Evolutionary conservation across 2,797 vertebrate genomes (phyloP).

Genomic region (Protosalanx chinensis): DNA sequence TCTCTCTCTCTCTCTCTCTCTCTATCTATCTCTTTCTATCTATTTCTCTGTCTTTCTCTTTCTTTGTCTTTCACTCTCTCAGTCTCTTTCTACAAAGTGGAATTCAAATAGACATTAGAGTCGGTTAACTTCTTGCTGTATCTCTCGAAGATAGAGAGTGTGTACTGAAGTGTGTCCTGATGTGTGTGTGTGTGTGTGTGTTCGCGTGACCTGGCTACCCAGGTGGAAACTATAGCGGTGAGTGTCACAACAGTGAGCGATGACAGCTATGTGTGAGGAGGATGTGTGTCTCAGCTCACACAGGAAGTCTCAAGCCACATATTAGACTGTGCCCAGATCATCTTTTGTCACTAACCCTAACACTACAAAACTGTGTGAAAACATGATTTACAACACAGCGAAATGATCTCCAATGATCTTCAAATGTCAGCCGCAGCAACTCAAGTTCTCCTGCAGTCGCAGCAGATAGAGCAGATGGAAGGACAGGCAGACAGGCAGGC

Average conservation of each 20-base stretch:
- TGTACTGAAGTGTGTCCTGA: background rate
- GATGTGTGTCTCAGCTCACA: slow-evolving; percentile 45
- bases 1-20: no score
- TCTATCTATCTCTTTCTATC: no score
- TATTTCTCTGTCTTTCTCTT: no score
- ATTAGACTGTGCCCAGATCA: slow-evolving; percentile 12
- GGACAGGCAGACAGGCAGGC: no score
- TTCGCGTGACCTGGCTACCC: slow-evolving; percentile 29
- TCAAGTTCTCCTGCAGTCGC: no score
- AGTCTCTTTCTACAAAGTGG: no score
- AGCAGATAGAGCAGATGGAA: background rate
- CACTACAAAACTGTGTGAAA: background rate
- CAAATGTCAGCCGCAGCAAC: no score
- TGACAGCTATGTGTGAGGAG: slow-evolving; percentile 26
- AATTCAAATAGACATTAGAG: no score
- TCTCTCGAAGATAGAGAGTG: no score
- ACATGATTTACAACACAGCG: background rate
- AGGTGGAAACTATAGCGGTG: slow-evolving; percentile 33
- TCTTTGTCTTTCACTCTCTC: no score
- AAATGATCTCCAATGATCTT: no score
- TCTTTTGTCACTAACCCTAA: background rate
- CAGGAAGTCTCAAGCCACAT: slow-evolving; percentile 56
- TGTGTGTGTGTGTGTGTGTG: slow-evolving; percentile 19
- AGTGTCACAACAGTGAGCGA: slow-evolving; percentile 33
- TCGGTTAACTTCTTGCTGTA: no score